A percentile compares a stretch with the other conserved stretches of the same genome.
Conservation (phyloP, 2,113 vertebrate species). For the Carassius carassius region DNA sequence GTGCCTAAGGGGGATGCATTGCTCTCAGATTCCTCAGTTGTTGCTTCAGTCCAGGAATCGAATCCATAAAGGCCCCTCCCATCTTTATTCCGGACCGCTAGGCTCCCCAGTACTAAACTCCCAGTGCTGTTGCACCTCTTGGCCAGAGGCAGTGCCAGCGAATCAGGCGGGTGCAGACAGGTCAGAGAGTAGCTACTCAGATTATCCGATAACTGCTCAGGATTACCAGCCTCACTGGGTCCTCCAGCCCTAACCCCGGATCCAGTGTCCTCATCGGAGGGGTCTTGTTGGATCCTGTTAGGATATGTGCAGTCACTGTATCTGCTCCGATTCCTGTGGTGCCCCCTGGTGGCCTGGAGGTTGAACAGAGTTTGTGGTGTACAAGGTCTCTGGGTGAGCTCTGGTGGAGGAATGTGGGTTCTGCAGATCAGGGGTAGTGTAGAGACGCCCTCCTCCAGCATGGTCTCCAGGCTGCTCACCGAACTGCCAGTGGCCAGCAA, state of each 20-base stretch:
- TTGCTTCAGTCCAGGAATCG: conserved; percentile 62
- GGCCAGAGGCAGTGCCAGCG: conserved; percentile 67
- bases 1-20: conserved; percentile 53
- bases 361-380: conserved; percentile 55
- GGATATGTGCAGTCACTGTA: conserved; percentile 82
- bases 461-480: conserved; percentile 82
- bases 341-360: conserved; percentile 80
- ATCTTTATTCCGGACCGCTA: conserved; percentile 63
- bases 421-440: conserved; percentile 68
- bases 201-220: conserved; percentile 84
- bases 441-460: conserved; percentile 82
- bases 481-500: conserved; percentile 77
- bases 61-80: conserved; percentile 56
- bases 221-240: conserved; percentile 64
- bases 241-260: conserved; percentile 51
- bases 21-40: conserved; percentile 42
- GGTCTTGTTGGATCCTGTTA: conserved; percentile 81
- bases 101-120: conserved; percentile 74
- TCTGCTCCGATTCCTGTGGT: conserved; percentile 89
- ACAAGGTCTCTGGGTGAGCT: conserved; percentile 17
- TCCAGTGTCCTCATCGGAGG: conserved; percentile 78
- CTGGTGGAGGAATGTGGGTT: conserved; percentile 36
- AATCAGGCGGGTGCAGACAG: conserved; percentile 79
- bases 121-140: conserved; percentile 92
- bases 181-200: conserved; percentile 90